Evolutionary conservation across 2,797 vertebrate genomes (phyloP).

Genomic region (Eurystomus glaucurus): DNA sequence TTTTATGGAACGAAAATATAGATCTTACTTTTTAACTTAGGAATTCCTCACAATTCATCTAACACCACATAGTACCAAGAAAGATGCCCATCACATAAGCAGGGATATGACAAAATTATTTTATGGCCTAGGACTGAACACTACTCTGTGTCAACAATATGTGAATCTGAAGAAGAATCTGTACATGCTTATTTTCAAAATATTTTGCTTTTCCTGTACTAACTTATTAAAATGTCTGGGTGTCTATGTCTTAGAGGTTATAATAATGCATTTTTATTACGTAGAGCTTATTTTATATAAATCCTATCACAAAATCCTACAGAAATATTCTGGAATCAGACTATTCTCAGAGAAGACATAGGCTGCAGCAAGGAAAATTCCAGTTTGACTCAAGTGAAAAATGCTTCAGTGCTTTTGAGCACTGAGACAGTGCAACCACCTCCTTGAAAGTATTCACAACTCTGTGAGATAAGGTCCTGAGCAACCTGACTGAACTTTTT

Average conservation of each 20-base stretch:
- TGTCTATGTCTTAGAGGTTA: background rate
- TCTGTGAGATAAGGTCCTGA: background rate
- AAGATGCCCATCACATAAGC: background rate
- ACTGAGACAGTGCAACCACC: background rate
- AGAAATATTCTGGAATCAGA: background rate
- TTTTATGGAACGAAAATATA: background rate
- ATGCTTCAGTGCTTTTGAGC: background rate
- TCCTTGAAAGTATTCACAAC: background rate
- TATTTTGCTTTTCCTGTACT: background rate
- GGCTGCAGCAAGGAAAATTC: background rate
- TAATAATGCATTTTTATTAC: background rate
- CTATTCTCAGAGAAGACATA: background rate
- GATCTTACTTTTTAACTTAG: background rate
- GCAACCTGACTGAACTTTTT: background rate
- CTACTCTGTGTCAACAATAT: background rate
- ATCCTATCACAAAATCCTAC: background rate
- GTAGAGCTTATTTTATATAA: background rate
- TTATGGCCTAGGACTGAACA: background rate
- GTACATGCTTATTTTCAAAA: background rate
- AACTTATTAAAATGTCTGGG: background rate
- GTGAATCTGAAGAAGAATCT: background rate
- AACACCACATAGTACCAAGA: background rate
- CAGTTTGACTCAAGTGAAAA: background rate
- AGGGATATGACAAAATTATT: background rate
- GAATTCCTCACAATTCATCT: background rate